phyloP scores from a whole-genome alignment of 2,888 invertebrate genomes.

The Cataglyphis rosenhaueri region DNA sequence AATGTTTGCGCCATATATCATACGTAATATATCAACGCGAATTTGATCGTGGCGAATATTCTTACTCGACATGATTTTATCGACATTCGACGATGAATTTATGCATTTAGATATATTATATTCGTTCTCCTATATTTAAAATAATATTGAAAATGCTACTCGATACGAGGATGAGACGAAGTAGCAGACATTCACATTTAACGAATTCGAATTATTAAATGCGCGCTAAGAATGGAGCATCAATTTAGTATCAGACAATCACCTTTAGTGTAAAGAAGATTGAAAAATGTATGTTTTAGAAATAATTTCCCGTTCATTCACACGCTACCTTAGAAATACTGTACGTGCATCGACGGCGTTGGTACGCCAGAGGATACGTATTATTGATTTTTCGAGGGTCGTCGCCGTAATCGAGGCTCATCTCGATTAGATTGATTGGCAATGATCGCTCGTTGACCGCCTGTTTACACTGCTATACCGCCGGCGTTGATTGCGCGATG shows the following conservation, averaged over 20 bases:
- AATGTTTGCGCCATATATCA: not conserved
- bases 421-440: slow-evolving; percentile 72
- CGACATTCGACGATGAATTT: not conserved
- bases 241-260: not conserved
- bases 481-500: slow-evolving; percentile 27
- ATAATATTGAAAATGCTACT: not conserved
- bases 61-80: not conserved
- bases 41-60: not conserved
- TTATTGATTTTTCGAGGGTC: slow-evolving; percentile 64
- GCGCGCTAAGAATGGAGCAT: not conserved
- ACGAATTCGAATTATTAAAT: not conserved
- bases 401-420: slow-evolving; percentile 51
- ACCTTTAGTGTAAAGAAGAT: not conserved
- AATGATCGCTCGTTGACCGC: slow-evolving; percentile 62
- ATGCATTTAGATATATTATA: not conserved
- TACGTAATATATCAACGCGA: not conserved
- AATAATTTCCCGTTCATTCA: slow-evolving; percentile 19
- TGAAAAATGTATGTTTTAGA: not conserved
- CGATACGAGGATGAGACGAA: not conserved
- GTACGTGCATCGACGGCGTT: slow-evolving; percentile 29
- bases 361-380: slow-evolving; percentile 41
- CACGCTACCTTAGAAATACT: not conserved
- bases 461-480: slow-evolving; percentile 57
- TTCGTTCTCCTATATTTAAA: not conserved
- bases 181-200: not conserved